Evolutionary conservation across 2,113 vertebrate species (phyloP).

Genomic region (Ia io): DNA sequence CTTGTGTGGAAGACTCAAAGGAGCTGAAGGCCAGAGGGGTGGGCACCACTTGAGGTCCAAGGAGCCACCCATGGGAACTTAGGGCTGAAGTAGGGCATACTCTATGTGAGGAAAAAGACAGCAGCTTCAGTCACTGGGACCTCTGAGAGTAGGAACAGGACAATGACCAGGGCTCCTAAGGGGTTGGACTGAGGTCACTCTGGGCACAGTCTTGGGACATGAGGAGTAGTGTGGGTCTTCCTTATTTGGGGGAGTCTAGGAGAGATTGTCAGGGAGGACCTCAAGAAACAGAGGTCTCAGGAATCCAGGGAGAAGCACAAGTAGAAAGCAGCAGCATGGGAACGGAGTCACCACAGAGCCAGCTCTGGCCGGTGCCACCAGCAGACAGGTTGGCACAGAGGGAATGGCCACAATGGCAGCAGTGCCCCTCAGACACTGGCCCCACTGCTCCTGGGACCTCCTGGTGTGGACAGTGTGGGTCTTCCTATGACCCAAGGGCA

Average conservation of each 20-base stretch:
- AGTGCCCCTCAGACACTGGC: not conserved
- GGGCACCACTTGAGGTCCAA: not conserved
- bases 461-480: not conserved
- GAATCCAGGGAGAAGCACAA: not conserved
- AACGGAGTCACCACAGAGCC: not conserved
- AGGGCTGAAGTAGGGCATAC: not conserved
- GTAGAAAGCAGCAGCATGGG: not conserved
- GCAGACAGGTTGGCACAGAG: not conserved
- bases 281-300: not conserved
- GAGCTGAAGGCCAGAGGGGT: no score
- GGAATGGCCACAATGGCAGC: accelerated
- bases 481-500: not conserved
- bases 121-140: accelerated
- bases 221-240: not conserved
- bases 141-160: not conserved
- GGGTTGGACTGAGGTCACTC: no score
- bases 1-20: not conserved
- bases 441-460: no score
- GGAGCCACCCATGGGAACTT: not conserved
- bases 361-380: no score
- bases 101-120: not conserved
- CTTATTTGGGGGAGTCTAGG: not conserved
- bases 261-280: not conserved
- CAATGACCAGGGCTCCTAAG: not conserved
- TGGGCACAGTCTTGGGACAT: not conserved